These are phyloP conservation scores for Saccopteryx bilineata DNA, from an alignment of 2,113 vertebrate species.

Conservation along the genomic window DNA sequence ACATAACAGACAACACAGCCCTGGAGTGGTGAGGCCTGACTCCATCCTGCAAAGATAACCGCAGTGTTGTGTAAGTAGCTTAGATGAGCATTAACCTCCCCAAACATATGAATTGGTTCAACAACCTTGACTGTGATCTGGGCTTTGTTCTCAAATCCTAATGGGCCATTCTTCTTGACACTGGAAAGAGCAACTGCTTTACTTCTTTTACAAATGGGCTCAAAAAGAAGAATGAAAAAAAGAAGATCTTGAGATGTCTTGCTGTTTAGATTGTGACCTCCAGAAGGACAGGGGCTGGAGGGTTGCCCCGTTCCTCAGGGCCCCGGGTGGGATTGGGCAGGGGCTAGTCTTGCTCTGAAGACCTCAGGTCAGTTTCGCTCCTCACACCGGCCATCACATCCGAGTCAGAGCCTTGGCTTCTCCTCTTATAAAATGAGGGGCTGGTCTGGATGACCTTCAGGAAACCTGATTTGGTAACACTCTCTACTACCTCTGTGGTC, in stretches of 20 bases:
- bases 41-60: constrained; percentile 26
- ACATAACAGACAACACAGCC: neutral
- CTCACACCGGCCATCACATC: neutral
- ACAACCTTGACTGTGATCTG: neutral
- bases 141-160: constrained; percentile 23
- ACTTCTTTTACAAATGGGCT: neutral
- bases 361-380: neutral
- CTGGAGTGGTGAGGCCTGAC: neutral
- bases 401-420: neutral
- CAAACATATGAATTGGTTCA: neutral
- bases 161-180: neutral
- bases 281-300: neutral
- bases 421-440: neutral
- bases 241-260: neutral
- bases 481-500: neutral
- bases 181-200: neutral
- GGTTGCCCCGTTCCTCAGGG: no score
- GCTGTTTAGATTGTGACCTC: neutral
- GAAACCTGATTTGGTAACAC: neutral
- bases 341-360: neutral
- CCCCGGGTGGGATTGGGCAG: neutral
- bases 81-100: constrained; percentile 69
- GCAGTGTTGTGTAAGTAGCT: constrained; percentile 51
- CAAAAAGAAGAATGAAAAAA: neutral
- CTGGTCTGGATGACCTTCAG: neutral